Evolutionary conservation across 2,113 vertebrate genomes (phyloP).

Genomic region (Stomatorhinus ivindoensis): DNA sequence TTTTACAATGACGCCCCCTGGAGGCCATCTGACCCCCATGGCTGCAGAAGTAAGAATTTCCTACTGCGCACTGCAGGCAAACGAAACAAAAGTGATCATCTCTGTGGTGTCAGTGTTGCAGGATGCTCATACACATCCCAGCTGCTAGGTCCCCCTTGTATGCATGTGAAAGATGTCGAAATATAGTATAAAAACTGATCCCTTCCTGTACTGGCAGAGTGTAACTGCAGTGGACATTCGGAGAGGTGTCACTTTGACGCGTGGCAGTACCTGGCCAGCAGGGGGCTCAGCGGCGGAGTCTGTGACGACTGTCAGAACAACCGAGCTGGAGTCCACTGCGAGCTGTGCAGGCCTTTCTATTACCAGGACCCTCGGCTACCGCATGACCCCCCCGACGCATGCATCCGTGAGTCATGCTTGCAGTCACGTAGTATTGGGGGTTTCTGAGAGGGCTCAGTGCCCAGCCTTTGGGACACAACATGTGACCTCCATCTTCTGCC

Average conservation of each 20-base stretch:
- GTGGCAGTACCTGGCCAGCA: constrained; percentile 45
- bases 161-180: no score
- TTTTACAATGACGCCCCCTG: constrained; percentile 79
- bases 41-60: constrained; percentile 64
- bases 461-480: neutral
- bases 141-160: neutral
- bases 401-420: constrained; percentile 61
- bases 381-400: constrained; percentile 51
- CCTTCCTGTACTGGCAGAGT: constrained; percentile 51
- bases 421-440: neutral
- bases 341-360: constrained; percentile 61
- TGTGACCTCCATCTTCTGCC: neutral
- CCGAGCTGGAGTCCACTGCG: constrained; percentile 70
- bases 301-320: constrained; percentile 72
- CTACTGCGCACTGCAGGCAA: neutral
- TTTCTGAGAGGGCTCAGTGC: neutral
- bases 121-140: neutral
- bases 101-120: neutral
- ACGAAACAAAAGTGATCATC: neutral
- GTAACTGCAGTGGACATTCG: constrained; percentile 73
- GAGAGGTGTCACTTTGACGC: constrained; percentile 72
- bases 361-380: constrained; percentile 61
- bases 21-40: constrained; percentile 57
- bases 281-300: constrained; percentile 62
- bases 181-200: neutral